Base-by-base conservation (phyloP, 2,888 invertebrate species). In the Parnassius mnemosyne region DNA sequence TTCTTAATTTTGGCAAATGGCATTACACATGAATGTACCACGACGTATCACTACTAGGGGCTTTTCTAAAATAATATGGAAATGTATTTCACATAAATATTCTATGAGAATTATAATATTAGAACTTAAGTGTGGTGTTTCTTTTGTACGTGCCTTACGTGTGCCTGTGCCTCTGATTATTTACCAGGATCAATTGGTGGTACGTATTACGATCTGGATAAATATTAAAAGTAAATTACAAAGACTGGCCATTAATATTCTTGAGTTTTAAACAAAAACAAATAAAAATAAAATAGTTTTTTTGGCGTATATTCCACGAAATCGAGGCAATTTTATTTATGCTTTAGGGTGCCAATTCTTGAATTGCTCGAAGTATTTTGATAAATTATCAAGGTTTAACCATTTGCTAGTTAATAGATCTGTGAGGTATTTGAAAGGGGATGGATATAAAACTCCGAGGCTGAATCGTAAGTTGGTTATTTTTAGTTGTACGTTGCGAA, bases 401-500 rank as follows among this genome's bases (percentile, higher is more conserved):
- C 66, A 65, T 49, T 57, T 55, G 20, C 25, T 53, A 66, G 65
- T 53, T 61, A 64, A 69, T 71, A 70, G 72, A 65, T 69, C 66
- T 77, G 72, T 59, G 65, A 64, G 62, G 67, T 66, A 61, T 63
- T 65, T 47, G 34, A 65, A 50, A 10, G 54, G 63, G 46, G 47
- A 52, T 61, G 11, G 13, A 16, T 9, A 50, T 16, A 25, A 64
- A 51, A 57, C 62, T 65, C 66, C 61, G 62, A 67, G 64, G 66
- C 60, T 60, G 56, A 65, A 57, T 42, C 52, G 34, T 49, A 58
- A 43, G 53, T 42, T 68, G 66, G 20, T 42, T 63, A 55, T 34
- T 20, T 52, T 66, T 75, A 73, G 69, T 68, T 77, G 75, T 82
- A 79, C 73, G 76, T 81, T 79, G 83, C 77, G 80, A 80, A 81